Evolutionary conservation across 2,113 vertebrate genomes (phyloP).

Genomic region (Dendropsophus ebraccatus): DNA sequence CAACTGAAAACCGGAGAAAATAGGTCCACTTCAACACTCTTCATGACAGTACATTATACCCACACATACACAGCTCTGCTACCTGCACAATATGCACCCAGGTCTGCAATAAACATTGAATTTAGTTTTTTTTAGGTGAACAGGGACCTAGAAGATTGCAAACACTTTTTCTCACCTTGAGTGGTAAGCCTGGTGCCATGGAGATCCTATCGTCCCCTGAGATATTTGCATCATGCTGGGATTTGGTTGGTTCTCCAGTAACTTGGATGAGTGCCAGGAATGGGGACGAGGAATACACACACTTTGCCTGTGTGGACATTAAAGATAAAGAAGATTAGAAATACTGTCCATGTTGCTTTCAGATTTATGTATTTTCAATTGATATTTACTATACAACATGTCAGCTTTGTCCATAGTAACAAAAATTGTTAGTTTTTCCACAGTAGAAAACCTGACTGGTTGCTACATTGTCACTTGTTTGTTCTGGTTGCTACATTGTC

Average conservation of each 20-base stretch:
- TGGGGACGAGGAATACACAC: conserved; percentile 83
- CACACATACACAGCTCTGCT: too few species aligned
- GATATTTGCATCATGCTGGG: conserved; percentile 91
- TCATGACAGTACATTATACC: too few species aligned
- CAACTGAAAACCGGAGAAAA: too few species aligned
- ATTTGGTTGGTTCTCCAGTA: conserved; percentile 75
- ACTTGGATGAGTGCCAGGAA: conserved; percentile 91
- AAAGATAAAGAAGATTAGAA: not conserved
- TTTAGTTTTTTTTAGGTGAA: too few species aligned
- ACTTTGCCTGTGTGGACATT: conserved; percentile 75
- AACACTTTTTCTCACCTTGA: conserved; percentile 79
- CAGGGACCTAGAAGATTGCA: not conserved
- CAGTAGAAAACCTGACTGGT: not conserved
- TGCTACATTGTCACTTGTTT: not conserved
- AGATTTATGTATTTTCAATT: not conserved
- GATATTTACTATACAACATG: not conserved
- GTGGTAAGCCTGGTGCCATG: conserved; percentile 89
- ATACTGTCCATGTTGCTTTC: not conserved
- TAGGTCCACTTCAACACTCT: too few species aligned
- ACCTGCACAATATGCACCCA: too few species aligned
- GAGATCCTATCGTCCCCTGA: conserved; percentile 80
- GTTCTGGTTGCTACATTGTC: too few species aligned
- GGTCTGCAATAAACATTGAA: too few species aligned
- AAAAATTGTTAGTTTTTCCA: not conserved
- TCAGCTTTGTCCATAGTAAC: too few species aligned